Evolutionary conservation across 2,113 vertebrate species (phyloP), one percentile per base, ranked within the genome.

Genomic region (Menidia beryllina): DNA sequence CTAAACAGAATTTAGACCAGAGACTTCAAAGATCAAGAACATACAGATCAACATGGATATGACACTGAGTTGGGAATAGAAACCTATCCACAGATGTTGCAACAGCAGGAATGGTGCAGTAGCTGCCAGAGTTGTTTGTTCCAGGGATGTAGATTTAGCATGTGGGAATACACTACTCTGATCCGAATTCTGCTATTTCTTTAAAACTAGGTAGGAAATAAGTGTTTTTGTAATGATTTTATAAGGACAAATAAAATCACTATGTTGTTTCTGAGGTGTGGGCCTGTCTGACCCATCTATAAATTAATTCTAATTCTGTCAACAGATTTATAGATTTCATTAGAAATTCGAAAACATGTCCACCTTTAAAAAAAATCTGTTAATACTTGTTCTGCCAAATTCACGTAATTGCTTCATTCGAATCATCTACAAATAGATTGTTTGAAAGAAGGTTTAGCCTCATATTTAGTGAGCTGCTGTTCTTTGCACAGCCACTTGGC

Each of bases 81-180:
- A 64, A 69, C 25, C 19, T 15, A 43, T 45, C 36, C 51, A 20
- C 60, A 61, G 66, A 65, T 81, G 70, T 55, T 57, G 38, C 38
- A 71, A 34, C 27, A 53, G 62, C 66, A 59, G 67, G 67, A 70
- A 21, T 23, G 21, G 43, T 64, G 57, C 66, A 30, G 71, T 45
- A 63, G 69, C 72, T 73, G 69, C 69, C 72, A 67, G 50, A 7
- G 43, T 69, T 77, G 67, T 83, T 85, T 77, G 47, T 65, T 76
- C 71, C 68, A 58, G 55, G 43, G 49, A 60, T 48, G 4, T 59
- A 68, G 25, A 54, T n/a, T 78, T 75, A 30, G 45, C 25, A 3
- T 58, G 61, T 57, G 69, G 55, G 75, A 82, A 79, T 72, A 78
- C 38, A 53, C 11, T 11, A 38, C 17, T 72, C 30, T 72, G 48